These are phyloP conservation scores for Physeter macrocephalus DNA, from an alignment of 2,113 vertebrate genomes.

Conservation along the genomic window DNA sequence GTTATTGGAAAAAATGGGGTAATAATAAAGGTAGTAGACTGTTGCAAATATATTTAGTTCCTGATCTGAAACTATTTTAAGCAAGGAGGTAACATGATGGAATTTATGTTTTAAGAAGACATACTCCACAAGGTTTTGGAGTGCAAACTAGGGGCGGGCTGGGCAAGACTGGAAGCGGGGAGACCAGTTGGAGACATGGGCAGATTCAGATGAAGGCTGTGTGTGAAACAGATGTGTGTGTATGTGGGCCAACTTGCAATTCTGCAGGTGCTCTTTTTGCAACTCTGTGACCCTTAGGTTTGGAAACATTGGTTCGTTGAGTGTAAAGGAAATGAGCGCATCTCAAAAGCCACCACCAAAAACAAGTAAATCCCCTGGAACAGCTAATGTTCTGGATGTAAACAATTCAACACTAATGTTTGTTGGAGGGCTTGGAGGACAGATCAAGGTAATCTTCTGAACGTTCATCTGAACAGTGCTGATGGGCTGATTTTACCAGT, in stretches of 20 bases:
- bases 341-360: slow-evolving; percentile 77
- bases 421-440: slow-evolving; percentile 88
- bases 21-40: not conserved
- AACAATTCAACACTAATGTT: slow-evolving; percentile 87
- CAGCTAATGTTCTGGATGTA: slow-evolving; percentile 85
- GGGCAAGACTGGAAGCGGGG: not conserved
- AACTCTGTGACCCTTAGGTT: slow-evolving; percentile 81
- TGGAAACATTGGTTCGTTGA: slow-evolving; percentile 86
- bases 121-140: not conserved
- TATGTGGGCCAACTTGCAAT: not conserved
- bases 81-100: too few relatives aligned
- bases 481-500: not conserved
- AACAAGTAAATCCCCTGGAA: slow-evolving; percentile 82
- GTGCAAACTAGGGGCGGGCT: accelerated
- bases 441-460: slow-evolving; percentile 83
- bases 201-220: too few relatives aligned
- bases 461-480: too few relatives aligned
- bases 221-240: accelerated
- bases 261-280: not conserved
- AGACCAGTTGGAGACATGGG: accelerated
- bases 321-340: slow-evolving; percentile 85
- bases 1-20: not conserved
- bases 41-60: not conserved
- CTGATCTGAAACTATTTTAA: not conserved
- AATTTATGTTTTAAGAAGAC: not conserved